Evolutionary conservation across 2,113 vertebrate genomes (phyloP).

Genomic region (Manacus vitellinus): DNA sequence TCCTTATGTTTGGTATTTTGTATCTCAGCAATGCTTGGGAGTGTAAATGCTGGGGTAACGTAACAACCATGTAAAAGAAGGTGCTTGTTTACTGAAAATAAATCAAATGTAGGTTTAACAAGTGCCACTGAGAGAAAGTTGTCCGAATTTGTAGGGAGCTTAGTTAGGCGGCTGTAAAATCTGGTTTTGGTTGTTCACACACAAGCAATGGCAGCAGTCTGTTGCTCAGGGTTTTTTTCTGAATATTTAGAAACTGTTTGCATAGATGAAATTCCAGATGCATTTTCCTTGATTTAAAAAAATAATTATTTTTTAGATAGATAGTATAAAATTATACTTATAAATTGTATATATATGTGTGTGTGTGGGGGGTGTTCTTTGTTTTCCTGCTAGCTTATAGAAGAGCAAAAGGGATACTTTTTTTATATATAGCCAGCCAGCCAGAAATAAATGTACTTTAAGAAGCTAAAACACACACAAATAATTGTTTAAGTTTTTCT

Average conservation of each 20-base stretch:
- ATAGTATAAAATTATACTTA: not conserved
- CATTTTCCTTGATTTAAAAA: not conserved
- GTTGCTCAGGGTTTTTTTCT: not conserved
- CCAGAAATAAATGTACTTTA: not conserved
- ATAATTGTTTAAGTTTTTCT: not conserved
- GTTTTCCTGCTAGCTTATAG: slow-evolving; percentile 19
- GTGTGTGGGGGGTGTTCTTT: not conserved
- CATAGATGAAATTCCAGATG: slow-evolving; percentile 24
- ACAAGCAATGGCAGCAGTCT: slow-evolving; percentile 6
- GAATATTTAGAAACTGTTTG: slow-evolving; percentile 28
- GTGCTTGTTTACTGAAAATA: not conserved
- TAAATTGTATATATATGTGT: not conserved
- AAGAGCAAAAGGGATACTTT: not conserved
- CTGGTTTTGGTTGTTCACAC: slow-evolving; percentile 2
- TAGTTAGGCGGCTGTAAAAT: not conserved
- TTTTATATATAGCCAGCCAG: not conserved
- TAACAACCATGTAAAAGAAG: not conserved
- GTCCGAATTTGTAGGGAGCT: not conserved
- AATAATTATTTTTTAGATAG: not conserved
- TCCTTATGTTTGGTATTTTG: not conserved
- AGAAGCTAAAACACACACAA: not conserved
- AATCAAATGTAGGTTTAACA: not conserved
- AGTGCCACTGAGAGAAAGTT: not conserved
- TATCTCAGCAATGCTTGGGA: not conserved
- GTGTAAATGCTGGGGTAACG: not conserved